Evolutionary conservation across 2,113 vertebrate genomes (phyloP).

Genomic region (Typhlomys cinereus): DNA sequence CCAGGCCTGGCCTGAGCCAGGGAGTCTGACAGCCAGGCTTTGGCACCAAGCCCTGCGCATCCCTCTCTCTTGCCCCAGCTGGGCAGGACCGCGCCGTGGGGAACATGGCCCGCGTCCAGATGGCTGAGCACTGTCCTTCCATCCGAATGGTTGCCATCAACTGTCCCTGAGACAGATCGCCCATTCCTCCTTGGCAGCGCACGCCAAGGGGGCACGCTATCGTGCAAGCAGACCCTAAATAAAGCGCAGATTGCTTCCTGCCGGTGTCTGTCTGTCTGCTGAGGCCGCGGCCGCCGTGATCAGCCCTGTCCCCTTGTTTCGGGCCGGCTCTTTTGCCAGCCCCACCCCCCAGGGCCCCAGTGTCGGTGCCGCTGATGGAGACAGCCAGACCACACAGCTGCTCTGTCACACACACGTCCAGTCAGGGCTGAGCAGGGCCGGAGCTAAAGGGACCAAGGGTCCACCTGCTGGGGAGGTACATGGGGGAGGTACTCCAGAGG

Average conservation of each 20-base stretch:
- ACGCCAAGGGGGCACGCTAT: neutral
- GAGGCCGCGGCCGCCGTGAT: conserved; percentile 3
- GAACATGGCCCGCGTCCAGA: neutral
- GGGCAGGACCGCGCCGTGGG: neutral
- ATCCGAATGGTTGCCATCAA: neutral
- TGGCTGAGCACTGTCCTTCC: neutral
- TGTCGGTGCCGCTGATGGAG: neutral
- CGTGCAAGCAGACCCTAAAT: conserved; percentile 23
- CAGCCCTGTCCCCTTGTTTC: neutral
- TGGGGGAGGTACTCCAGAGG: neutral
- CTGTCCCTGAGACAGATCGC: conserved; percentile 28
- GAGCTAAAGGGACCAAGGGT: neutral
- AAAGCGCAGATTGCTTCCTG: conserved; percentile 51
- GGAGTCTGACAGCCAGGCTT: neutral
- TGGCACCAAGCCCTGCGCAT: neutral
- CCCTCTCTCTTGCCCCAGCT: neutral
- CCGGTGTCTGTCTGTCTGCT: conserved; percentile 47
- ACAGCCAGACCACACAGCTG: neutral
- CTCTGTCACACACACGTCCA: neutral
- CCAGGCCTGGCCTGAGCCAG: neutral
- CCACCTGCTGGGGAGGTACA: neutral
- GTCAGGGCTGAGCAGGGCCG: neutral
- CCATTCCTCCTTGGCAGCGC: conserved; percentile 11
- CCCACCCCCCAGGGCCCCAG: neutral
- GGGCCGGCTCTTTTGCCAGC: neutral